Base-by-base conservation (phyloP, 2,888 invertebrate genomes). In the Protophormia terraenovae region DNA sequence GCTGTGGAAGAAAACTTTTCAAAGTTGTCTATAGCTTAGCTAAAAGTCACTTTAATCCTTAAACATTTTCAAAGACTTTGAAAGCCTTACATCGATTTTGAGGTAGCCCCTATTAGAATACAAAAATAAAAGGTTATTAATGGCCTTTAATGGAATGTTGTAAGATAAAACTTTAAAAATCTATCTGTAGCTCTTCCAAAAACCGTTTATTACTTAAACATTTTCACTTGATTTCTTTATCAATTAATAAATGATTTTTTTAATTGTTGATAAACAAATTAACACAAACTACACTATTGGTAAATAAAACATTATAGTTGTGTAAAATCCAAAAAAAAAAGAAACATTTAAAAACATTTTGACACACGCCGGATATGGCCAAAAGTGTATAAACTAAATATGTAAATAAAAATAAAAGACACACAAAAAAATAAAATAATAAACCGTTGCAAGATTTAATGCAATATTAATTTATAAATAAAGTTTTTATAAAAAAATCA, bases 351-450 rank as follows among this genome's bases (percentile, higher is more conserved):
- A 53, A 80, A 83, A 83, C 64, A 82, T 81, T 86, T 87, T 86
- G 84, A 86, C 87, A 86, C 83, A 87, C 87, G 87, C 87, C 88
- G 88, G 88, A 88, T 87, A 84, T 81, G 81, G 66, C 83, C 83
- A 80, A 82, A 83, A 84, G 67, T 60, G 76, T 66, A 60, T 58
- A 80, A 77, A 84, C 64, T 79, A 12, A 72, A 80, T 38, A 77
- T 45, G 14, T 62, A 64, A 53, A 79, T 71, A 71, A 62, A 16
- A 66, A n/a, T n/a, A 71, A 64, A 72, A 71, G 12, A 47, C 24
- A 77, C n/a, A 41, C 8, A 7, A 32, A 69, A 64, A n/a, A 24
- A 50, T 66, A n/a, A 16, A 50, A 72, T 10, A 29, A 80, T 55
- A 69, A 81, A 71, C 58, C 72, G 82, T 62, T 78, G 72, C 50